Conservation (phyloP, 2,888 invertebrate genomes). For the Sicus ferrugineus region DNA sequence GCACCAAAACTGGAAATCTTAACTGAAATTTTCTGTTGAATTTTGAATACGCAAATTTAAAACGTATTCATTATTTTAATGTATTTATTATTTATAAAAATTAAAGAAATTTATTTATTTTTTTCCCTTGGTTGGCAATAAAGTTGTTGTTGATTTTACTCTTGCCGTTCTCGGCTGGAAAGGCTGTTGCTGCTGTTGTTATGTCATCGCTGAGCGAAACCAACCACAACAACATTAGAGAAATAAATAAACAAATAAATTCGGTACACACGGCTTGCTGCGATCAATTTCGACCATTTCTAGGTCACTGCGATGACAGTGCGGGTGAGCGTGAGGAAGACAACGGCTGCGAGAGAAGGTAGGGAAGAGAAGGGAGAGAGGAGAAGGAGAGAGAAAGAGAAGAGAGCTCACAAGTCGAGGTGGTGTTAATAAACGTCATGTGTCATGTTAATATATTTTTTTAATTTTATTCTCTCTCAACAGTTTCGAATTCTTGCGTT, state of each 20-base stretch:
- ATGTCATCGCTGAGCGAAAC: background rate
- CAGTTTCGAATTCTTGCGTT: no score
- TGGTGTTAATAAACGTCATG: no score
- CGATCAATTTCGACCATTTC: constrained; percentile 33
- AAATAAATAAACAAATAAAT: background rate
- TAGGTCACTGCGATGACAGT: constrained; percentile 44
- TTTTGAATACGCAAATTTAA: no score
- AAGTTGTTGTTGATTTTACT: constrained; percentile 1
- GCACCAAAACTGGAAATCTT: no score
- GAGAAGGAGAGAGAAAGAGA: no score
- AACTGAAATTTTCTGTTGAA: no score
- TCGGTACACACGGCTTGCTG: background rate
- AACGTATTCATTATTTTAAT: no score
- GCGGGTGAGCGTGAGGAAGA: constrained; percentile 20
- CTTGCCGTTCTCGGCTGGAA: background rate
- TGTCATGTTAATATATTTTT: no score
- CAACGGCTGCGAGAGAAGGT: no score
- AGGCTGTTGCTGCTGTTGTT: background rate
- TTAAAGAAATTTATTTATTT: background rate
- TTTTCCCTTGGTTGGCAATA: background rate
- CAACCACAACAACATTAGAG: background rate
- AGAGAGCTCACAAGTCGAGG: no score
- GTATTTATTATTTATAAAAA: background rate
- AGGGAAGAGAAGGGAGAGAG: no score
- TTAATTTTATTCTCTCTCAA: background rate